Conservation (phyloP, 2,113 vertebrate species). For the Carassius auratus region DNA sequence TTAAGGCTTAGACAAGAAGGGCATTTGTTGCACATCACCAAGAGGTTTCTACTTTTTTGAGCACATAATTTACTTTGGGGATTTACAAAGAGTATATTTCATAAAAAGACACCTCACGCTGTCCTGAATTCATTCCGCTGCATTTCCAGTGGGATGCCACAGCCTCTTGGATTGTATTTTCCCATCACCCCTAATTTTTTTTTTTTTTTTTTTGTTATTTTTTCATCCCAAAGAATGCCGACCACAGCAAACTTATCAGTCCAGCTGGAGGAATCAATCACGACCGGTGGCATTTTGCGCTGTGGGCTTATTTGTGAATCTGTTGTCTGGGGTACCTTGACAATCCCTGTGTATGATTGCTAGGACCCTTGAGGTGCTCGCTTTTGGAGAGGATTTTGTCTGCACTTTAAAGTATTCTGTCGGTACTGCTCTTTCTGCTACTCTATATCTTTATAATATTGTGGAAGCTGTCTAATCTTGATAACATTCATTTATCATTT, state of each 20-base stretch:
- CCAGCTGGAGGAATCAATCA: conserved; percentile 72
- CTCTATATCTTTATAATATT: conserved; percentile 31
- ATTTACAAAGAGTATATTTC: neutral
- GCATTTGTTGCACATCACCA: neutral
- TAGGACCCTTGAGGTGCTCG: conserved; percentile 68
- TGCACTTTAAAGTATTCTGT: conserved; percentile 32
- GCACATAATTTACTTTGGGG: neutral
- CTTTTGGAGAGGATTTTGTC: conserved; percentile 65
- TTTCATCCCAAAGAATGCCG: conserved; percentile 69
- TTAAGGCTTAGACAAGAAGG: conserved; percentile 6
- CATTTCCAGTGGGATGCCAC: conserved; percentile 58
- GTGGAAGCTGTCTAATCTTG: neutral
- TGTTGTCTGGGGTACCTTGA: conserved; percentile 70
- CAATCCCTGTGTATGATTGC: conserved; percentile 69
- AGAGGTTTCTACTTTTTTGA: neutral
- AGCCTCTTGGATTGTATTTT: conserved; percentile 66
- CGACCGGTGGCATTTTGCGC: conserved; percentile 65
- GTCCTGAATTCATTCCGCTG: neutral
- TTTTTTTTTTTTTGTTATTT: conserved; percentile 44
- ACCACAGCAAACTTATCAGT: conserved; percentile 72
- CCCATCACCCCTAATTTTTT: conserved; percentile 41
- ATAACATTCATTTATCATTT: neutral
- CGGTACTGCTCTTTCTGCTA: neutral
- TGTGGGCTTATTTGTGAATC: conserved; percentile 68
- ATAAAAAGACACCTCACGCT: neutral